These are phyloP conservation scores for Hydrophis major DNA, from an alignment of 2,797 vertebrate species.

Conservation along the genomic window DNA sequence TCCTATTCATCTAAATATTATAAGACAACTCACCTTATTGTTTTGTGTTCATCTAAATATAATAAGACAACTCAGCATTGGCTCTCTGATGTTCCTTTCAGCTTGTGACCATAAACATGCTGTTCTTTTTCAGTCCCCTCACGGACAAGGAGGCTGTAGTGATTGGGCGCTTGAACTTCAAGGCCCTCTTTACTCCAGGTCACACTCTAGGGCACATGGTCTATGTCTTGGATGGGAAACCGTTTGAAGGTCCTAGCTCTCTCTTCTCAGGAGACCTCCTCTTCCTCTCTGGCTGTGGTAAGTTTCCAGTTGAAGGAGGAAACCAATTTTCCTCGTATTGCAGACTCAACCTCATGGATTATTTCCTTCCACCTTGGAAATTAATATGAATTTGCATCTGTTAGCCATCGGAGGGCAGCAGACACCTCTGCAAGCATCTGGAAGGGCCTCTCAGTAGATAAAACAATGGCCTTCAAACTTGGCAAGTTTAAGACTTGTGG, in stretches of 20 bases:
- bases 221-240: conserved; percentile 86
- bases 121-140: conserved; percentile 70
- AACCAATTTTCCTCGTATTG: background rate
- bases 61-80: fast-evolving
- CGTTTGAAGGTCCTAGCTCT: conserved; percentile 80
- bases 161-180: conserved; percentile 85
- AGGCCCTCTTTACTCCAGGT: conserved; percentile 88
- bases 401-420: background rate
- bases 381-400: background rate
- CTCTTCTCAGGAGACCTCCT: conserved; percentile 97
- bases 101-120: background rate
- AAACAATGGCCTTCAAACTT: background rate
- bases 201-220: conserved; percentile 96
- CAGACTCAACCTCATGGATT: background rate
- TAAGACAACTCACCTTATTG: fast-evolving
- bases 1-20: background rate
- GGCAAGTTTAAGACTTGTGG: too few species aligned
- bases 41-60: background rate
- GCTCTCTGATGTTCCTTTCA: background rate
- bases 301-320: conserved; percentile 48
- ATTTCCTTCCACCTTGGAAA: background rate
- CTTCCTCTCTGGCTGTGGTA: conserved; percentile 95
- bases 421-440: background rate
- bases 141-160: conserved; percentile 83
- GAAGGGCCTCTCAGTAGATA: background rate